Base-by-base conservation (phyloP, 2,888 invertebrate genomes). In the Oxytorus armatus region DNA sequence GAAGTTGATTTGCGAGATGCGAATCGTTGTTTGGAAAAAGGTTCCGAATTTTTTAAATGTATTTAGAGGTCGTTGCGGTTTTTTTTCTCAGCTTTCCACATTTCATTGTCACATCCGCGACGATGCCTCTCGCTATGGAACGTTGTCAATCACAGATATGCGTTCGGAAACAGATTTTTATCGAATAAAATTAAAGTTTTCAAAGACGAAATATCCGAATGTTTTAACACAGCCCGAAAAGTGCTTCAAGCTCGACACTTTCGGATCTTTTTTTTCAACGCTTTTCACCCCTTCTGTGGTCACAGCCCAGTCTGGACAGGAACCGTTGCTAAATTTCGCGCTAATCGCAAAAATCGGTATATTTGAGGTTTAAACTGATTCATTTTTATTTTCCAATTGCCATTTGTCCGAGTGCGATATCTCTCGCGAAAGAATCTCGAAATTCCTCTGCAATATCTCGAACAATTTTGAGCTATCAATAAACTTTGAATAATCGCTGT, bases 1-100 rank as follows among this genome's bases (percentile, higher is more conserved):
- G 23, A 7, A 49, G 10, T 59, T 59, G 18, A 68, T 68, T 68
- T 51, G 42, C 66, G 49, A 57, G 10, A 11, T 29, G 51, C 23
- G 23, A 49, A 39, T 57, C 29, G 18, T 51, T 42, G 23, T 39
- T 72, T 16, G 39, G 47, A 36, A 47, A 33, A 16, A 39, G 1
- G 11, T 33, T 23, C 11, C 10, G 21, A 16, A 3, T 36, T 61
- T 49, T 16, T 47, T 36, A n/a, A n/a, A n/a, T n/a, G n/a, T n/a
- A 23, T 7, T 10, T 23, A 21, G 47, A 18, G 2, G 65, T 72
- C 23, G 14, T 18, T 4, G 18, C 10, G 11, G 47, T 23, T 44
- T 33, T 16, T 7, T 16, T 18, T 21, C 2, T 23, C 11, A 3
- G 5, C 23, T 16, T 49, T 36, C 3, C 1, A 23, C 16, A 59